phyloP scores from a whole-genome alignment of 2,797 vertebrate genomes.

The Buphagus erythrorhynchus region DNA sequence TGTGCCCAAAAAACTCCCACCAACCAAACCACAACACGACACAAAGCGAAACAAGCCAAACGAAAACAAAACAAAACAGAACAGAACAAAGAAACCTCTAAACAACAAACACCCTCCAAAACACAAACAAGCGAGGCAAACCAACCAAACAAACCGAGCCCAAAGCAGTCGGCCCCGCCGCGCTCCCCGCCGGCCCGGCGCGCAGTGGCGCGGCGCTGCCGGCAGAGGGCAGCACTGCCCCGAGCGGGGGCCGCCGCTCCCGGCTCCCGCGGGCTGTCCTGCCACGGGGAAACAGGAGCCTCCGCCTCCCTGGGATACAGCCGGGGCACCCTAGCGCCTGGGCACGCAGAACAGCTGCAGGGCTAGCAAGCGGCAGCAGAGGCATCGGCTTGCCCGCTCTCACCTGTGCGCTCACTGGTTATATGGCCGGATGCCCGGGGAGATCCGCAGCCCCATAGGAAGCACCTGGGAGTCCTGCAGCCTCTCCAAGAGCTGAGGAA shows the following conservation, averaged over 20 bases:
- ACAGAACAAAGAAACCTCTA: no score
- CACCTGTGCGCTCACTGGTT: fast-evolving
- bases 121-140: fast-evolving
- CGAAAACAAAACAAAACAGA: not conserved
- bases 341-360: not conserved
- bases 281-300: fast-evolving
- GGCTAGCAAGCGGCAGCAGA: fast-evolving
- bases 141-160: fast-evolving
- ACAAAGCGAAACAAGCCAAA: no score
- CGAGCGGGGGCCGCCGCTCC: not conserved
- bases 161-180: not conserved
- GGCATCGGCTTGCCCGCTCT: no score
- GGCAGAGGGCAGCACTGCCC: not conserved
- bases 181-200: not conserved
- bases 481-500: not conserved
- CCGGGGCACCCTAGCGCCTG: fast-evolving
- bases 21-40: not conserved
- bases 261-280: no score
- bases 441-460: fast-evolving
- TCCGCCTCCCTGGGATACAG: fast-evolving
- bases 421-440: fast-evolving
- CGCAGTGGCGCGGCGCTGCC: not conserved
- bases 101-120: no score
- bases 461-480: not conserved
- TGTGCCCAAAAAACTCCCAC: not conserved